Evolutionary conservation across 2,113 vertebrate species (phyloP).

Genomic region (Gallinago jamesoni): DNA sequence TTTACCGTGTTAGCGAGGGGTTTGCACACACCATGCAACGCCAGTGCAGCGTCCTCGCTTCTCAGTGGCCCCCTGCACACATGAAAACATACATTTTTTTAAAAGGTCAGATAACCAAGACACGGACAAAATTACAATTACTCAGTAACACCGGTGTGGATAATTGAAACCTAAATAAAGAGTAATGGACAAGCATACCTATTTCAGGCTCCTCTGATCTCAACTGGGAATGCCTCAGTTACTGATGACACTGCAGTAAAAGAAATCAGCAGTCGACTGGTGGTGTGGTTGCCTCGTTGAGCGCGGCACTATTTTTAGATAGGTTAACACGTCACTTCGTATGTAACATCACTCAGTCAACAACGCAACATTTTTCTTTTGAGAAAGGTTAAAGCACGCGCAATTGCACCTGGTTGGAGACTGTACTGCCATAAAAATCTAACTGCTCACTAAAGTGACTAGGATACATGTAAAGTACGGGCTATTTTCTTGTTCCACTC

Average conservation of each 20-base stretch:
- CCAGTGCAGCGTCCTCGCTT: not conserved
- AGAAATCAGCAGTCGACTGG: not conserved
- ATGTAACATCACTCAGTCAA: not conserved
- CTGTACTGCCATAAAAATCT: not conserved
- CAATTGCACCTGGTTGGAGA: not conserved
- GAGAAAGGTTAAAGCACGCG: not conserved
- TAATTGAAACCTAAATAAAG: not conserved
- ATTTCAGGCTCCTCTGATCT: constrained; percentile 39
- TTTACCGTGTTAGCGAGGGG: not conserved
- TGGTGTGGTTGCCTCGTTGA: not conserved
- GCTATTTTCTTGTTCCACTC: not conserved
- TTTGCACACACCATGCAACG: constrained; percentile 25
- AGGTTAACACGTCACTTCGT: not conserved
- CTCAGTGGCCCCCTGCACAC: constrained; percentile 10
- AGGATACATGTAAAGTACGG: not conserved
- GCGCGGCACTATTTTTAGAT: not conserved
- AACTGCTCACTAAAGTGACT: not conserved
- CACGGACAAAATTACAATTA: not conserved
- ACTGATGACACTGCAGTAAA: constrained; percentile 4
- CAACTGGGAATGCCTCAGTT: constrained; percentile 16
- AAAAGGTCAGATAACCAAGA: not conserved
- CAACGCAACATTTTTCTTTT: not conserved
- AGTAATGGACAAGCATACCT: constrained; percentile 37
- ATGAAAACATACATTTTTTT: not conserved
- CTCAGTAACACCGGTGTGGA: not conserved